Evolutionary conservation across 1,140 invertebrate genomes (phyloP).

Genomic region (Diachasma alloeum): DNA sequence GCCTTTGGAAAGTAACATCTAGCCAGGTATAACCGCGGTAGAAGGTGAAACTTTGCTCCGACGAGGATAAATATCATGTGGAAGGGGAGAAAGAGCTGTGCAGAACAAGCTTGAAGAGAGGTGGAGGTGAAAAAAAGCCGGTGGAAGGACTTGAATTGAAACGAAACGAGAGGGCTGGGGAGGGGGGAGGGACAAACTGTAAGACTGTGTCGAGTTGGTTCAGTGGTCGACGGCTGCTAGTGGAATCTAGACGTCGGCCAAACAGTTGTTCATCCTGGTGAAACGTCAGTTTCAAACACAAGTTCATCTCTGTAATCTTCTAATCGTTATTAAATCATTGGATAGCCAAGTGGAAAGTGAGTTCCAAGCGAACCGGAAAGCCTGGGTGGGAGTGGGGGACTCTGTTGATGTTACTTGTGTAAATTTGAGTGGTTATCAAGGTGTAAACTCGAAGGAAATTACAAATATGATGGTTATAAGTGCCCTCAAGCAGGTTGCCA

Average conservation of each 20-base stretch:
- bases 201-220: neutral
- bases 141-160: slow-evolving; percentile 3
- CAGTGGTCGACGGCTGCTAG: slow-evolving; percentile 2
- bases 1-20: neutral
- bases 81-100: neutral
- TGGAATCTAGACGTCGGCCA: neutral
- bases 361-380: neutral
- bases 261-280: neutral
- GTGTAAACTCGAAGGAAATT: neutral
- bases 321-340: slow-evolving; percentile 3
- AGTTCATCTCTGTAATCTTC: neutral
- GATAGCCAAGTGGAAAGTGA: slow-evolving; percentile 1
- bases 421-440: neutral
- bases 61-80: neutral
- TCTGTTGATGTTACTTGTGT: neutral
- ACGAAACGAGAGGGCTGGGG: neutral
- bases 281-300: neutral
- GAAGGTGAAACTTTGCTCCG: neutral
- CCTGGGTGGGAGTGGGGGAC: neutral
- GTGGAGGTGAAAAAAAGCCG: neutral
- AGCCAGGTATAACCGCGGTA: neutral
- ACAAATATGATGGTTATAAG: slow-evolving; percentile 55
- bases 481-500: slow-evolving; percentile 56
- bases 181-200: neutral
- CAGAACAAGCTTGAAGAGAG: neutral